Base-by-base conservation (phyloP, 2,797 vertebrate genomes). In the Sebastes vulpes region DNA sequence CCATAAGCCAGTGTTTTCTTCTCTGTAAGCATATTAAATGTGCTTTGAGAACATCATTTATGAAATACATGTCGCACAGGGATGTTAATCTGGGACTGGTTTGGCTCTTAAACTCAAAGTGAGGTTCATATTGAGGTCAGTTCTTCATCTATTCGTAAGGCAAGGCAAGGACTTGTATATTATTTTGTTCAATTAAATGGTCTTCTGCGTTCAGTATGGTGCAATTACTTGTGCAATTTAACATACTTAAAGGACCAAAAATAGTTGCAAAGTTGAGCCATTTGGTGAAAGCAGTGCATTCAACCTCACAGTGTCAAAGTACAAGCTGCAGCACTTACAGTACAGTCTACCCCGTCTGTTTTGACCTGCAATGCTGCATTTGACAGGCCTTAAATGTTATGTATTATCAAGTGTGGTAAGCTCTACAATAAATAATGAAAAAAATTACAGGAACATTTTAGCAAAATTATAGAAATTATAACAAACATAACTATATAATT, bases 81-180 rank as follows among this genome's bases (percentile, higher is more conserved):
- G 35, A 82, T 59, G 35, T 65, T 75, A 64, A 87, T 73, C 42
- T 79, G 75, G 38, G 68, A 65, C 21, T 52, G 12, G 16, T 64
- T 81, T 48, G 53, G 35, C 72, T 59, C 66, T 77, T 25, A 69
- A 78, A 31, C 28, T 78, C 65, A 82, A 81, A 75, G 20, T 56
- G 5, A 73, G 28, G 74, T 84, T 91, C 72, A 88, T 31, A 60
- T 32, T 12, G 67, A 81, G 79, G 86, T 88, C 65, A 90, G 31
- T 54, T 70, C 32, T 75, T 82, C 23, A 81, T 86, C 23, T 57
- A 65, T 80, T 89, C 18, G 35, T 58, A 35, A 78, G 28, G 14
- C 21, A 52, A 68, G 65, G 42, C 14, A 18, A 46, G 42, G 42
- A 20, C 5, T 23, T 58, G 46, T 38, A 68, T 25, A 57, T 70